Evolutionary conservation across 1,140 invertebrate species (phyloP).

Genomic region (Pogonomyrmex barbatus): DNA sequence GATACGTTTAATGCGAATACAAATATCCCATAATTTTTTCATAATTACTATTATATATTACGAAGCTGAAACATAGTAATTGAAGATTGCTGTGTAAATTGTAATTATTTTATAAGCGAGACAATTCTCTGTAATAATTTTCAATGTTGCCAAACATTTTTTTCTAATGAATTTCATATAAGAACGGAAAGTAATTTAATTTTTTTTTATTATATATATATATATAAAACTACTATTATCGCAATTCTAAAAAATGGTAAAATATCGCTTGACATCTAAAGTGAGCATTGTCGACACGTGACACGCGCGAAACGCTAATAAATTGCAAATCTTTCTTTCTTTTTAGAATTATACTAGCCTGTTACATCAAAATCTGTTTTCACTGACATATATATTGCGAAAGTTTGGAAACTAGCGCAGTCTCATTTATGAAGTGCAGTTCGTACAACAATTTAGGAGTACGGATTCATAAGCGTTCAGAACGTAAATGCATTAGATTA

Average conservation of each 20-base stretch:
- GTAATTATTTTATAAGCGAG: neutral
- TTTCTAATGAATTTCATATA: neutral
- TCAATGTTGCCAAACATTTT: neutral
- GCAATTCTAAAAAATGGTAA: neutral
- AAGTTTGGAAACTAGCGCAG: constrained; percentile 46
- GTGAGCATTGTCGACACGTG: neutral
- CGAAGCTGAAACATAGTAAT: neutral
- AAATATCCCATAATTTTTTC: neutral
- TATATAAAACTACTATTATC: neutral
- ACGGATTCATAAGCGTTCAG: constrained; percentile 41
- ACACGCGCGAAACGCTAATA: neutral
- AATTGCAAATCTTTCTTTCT: constrained; percentile 3
- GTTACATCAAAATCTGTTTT: constrained; percentile 46
- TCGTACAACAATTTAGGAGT: constrained; percentile 52
- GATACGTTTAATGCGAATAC: constrained; percentile 3
- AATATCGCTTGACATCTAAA: neutral
- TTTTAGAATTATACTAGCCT: neutral
- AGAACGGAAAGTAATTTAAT: neutral
- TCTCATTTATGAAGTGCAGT: constrained; percentile 52
- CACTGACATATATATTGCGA: constrained; percentile 48
- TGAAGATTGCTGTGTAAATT: neutral
- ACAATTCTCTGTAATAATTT: neutral
- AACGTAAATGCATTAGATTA: constrained; percentile 37
- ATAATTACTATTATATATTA: neutral
- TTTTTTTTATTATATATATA: neutral